Conservation (phyloP, 1,140 invertebrate genomes). For the Ceratosolen solmsi region DNA sequence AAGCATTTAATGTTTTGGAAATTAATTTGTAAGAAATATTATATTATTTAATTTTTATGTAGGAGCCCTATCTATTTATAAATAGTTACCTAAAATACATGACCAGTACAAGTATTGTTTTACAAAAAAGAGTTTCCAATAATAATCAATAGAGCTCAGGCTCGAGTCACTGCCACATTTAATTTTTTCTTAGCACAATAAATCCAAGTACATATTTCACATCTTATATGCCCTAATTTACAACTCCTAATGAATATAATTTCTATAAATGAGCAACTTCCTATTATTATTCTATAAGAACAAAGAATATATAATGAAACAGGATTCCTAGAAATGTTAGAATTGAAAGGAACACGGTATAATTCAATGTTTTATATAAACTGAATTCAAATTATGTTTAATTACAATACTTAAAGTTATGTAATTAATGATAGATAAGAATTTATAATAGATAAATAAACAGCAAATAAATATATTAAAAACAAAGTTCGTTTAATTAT, state of each 20-base stretch:
- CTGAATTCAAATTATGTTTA: too few species aligned
- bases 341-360: too few species aligned
- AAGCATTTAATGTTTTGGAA: too few species aligned
- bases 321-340: constrained; percentile 70
- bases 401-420: not conserved
- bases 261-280: constrained; percentile 86
- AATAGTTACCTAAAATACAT: constrained; percentile 78
- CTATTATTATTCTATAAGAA: constrained; percentile 84
- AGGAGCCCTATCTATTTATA: constrained; percentile 1
- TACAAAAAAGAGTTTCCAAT: constrained; percentile 88
- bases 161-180: constrained; percentile 91
- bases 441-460: too few species aligned
- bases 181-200: constrained; percentile 83
- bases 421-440: not conserved
- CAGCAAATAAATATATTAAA: too few species aligned
- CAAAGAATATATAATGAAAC: constrained; percentile 77
- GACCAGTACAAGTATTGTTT: constrained; percentile 82
- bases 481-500: too few species aligned
- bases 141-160: constrained; percentile 84
- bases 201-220: constrained; percentile 82
- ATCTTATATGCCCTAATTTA: constrained; percentile 81
- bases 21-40: too few species aligned
- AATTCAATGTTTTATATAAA: not conserved
- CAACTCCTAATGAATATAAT: constrained; percentile 80
- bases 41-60: not conserved